A percentile compares a stretch with the other conserved stretches of the same genome.
These are phyloP conservation scores for Tenthredo scrophulariae DNA, from an alignment of 2,888 invertebrate genomes.

Conservation along the genomic window DNA sequence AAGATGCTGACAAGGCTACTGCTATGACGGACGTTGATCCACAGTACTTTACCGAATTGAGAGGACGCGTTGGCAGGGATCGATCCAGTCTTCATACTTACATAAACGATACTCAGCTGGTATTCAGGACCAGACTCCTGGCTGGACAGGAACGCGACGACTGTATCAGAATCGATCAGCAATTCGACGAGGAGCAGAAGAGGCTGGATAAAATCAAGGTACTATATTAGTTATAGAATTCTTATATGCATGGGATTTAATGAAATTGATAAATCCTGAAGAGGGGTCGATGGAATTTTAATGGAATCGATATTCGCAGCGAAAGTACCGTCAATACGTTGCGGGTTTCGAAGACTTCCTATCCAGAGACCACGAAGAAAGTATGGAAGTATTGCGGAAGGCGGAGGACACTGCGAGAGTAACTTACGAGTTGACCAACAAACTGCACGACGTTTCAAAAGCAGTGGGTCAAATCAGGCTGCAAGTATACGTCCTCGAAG, in stretches of 20 bases:
- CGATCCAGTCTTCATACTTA: slow-evolving; percentile 82
- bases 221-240: neutral
- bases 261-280: no score
- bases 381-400: slow-evolving; percentile 80
- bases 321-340: slow-evolving; percentile 79
- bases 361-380: slow-evolving; percentile 82
- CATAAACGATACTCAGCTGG: slow-evolving; percentile 79
- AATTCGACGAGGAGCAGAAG: slow-evolving; percentile 80
- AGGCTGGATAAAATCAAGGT: slow-evolving; percentile 79
- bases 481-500: slow-evolving; percentile 82
- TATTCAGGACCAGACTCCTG: slow-evolving; percentile 80
- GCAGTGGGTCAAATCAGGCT: slow-evolving; percentile 70
- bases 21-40: slow-evolving; percentile 85
- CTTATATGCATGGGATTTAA: no score
- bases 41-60: slow-evolving; percentile 83
- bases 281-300: neutral
- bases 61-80: slow-evolving; percentile 82
- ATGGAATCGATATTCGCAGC: slow-evolving; percentile 19
- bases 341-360: slow-evolving; percentile 83
- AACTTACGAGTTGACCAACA: slow-evolving; percentile 71
- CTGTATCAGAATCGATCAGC: slow-evolving; percentile 80
- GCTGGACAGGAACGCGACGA: slow-evolving; percentile 79
- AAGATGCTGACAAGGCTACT: slow-evolving; percentile 80
- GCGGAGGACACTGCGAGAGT: slow-evolving; percentile 79
- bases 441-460: slow-evolving; percentile 61